Base-by-base conservation (phyloP, 1,140 invertebrate genomes). In the Atta colombica region DNA sequence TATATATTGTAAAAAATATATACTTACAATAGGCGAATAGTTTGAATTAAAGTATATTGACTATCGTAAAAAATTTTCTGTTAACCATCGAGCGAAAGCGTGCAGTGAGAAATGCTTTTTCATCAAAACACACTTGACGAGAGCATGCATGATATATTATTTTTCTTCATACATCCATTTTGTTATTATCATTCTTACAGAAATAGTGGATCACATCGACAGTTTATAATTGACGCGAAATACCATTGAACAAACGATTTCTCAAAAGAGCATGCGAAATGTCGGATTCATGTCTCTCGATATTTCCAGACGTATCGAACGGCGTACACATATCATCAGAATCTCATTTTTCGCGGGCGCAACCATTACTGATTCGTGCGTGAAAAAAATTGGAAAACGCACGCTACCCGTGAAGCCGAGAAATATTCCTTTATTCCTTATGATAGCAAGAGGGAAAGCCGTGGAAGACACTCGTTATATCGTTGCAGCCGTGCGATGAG, bases 381-480 rank as follows among this genome's bases (percentile, higher is more conserved):
- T 31, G 18, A 69, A 28, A 39, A 82, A 88, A 78, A 75, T 81
- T 75, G 87, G 65, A 69, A 86, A 80, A 87, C 25, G 85, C 35
- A 39, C 16, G 61, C 21, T 55, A 51, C 21, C 16, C 21, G 25
- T 25, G 25, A 60, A 60, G 25, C n/a, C 49, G 68, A 35, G 61
- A 21, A 87, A 71, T 87, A 87, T 71, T 45, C 55, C 69, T 39
- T 75, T 84, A 51, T 65, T 14, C 39, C 31, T 21, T n/a, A 25
- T 12, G 61, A 80, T n/a, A 82, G 18, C 66, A 12, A 21, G 28
- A 49, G 66, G 31, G 60, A 31, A 49, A 58, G 16, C 16, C 18
- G 25, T 74, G 87, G 60, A 87, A 88, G 58, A 58, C 58, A 6
- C 53, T 51, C 25, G 2, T 31, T 63, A 58, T 89, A 89, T 75